Evolutionary conservation across 2,888 invertebrate genomes (phyloP).

Genomic region (Ectemnius cavifrons): DNA sequence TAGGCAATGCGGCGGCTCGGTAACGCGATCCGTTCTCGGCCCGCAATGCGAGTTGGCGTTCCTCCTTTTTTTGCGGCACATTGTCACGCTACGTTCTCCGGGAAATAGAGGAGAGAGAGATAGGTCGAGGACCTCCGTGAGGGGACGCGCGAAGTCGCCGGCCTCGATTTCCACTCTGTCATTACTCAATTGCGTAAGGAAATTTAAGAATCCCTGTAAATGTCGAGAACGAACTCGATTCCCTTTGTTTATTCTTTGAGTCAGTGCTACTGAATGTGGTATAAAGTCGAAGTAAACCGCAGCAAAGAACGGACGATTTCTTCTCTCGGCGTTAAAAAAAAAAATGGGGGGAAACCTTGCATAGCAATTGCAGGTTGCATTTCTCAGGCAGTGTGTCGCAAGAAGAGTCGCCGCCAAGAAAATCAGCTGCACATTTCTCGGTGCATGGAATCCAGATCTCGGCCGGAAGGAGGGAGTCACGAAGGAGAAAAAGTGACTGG

Average conservation of each 20-base stretch:
- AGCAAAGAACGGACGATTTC: no score
- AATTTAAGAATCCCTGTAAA: no score
- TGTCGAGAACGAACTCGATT: no score
- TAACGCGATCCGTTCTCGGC: background rate
- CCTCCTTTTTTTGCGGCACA: background rate
- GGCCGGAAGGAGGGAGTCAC: background rate
- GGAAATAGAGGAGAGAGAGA: conserved; percentile 19
- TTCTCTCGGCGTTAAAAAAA: no score
- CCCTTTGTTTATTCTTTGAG: no score
- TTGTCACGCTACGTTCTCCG: conserved; percentile 8
- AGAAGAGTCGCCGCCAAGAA: background rate
- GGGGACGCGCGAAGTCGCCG: conserved; percentile 26
- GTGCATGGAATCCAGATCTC: background rate
- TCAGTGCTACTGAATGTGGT: no score
- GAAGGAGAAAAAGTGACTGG: background rate
- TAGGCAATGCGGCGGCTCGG: conserved; percentile 8
- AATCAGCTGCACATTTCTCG: background rate
- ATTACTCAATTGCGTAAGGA: no score
- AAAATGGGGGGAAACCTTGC: no score
- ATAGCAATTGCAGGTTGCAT: no score
- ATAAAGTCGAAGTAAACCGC: no score
- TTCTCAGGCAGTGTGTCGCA: background rate
- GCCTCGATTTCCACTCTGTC: conserved; percentile 6
- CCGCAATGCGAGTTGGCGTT: background rate
- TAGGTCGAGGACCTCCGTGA: conserved; percentile 45